Conservation (phyloP, 2,113 vertebrate genomes). For the Leptobrachium leishanense region DNA sequence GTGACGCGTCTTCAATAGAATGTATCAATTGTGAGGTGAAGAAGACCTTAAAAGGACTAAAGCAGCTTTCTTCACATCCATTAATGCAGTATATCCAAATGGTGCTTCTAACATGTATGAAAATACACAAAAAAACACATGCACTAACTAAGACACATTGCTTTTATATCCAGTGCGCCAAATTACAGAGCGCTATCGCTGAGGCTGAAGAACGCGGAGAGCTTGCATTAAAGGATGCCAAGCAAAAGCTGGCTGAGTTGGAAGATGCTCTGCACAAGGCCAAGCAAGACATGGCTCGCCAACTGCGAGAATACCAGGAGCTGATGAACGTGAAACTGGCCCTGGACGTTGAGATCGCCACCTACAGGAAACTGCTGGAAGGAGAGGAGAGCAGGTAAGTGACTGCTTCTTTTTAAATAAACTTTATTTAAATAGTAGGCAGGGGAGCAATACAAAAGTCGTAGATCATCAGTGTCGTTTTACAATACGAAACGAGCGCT, state of each 20-base stretch:
- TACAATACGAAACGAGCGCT: too few relatives aligned
- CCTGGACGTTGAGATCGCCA: slow-evolving; percentile 59
- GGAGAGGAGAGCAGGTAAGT: slow-evolving; percentile 79
- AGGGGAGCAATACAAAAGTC: too few relatives aligned
- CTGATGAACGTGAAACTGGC: slow-evolving; percentile 62
- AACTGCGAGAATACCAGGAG: slow-evolving; percentile 60
- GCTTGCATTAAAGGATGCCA: slow-evolving; percentile 69
- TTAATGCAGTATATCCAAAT: too few relatives aligned
- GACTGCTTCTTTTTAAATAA: neutral
- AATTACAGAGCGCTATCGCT: slow-evolving; percentile 58
- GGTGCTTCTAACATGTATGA: too few relatives aligned
- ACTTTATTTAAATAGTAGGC: too few relatives aligned
- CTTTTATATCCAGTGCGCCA: slow-evolving; percentile 36
- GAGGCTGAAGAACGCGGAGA: slow-evolving; percentile 70
- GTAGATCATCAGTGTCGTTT: too few relatives aligned
- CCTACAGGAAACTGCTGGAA: slow-evolving; percentile 83
- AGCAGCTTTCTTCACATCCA: neutral
- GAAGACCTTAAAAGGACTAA: neutral
- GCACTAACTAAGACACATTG: neutral
- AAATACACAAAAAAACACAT: neutral
- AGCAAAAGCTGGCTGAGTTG: slow-evolving; percentile 64
- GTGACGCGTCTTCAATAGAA: neutral
- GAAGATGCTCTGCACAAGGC: slow-evolving; percentile 70
- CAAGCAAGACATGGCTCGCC: slow-evolving; percentile 67
- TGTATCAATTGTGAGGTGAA: neutral